phyloP scores from a whole-genome alignment of 2,113 vertebrate genomes.

The Enhydra lutris region DNA sequence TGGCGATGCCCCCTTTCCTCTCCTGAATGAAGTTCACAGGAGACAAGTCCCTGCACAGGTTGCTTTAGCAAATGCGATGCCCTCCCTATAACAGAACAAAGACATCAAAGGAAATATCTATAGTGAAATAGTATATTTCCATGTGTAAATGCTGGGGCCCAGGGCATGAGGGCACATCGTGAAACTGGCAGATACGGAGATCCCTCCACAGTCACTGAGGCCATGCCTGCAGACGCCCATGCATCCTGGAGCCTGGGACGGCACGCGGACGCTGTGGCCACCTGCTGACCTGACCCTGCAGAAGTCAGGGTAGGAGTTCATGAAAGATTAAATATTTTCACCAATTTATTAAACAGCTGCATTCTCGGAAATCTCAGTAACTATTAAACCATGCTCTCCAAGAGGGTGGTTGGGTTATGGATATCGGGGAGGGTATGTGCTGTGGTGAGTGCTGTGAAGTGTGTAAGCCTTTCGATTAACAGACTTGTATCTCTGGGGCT shows the following conservation, averaged over 20 bases:
- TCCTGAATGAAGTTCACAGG: background rate
- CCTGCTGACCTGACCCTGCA: background rate
- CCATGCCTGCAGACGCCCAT: background rate
- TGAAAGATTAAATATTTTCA: no score
- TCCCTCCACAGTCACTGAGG: background rate
- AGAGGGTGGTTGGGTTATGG: no score
- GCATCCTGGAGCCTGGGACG: background rate
- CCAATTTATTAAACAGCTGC: no score
- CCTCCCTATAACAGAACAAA: background rate
- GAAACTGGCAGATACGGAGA: background rate
- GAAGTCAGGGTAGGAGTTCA: background rate
- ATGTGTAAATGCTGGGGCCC: background rate
- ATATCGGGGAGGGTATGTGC: no score
- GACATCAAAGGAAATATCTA: background rate
- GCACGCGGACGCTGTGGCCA: accelerated
- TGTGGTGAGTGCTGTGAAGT: no score
- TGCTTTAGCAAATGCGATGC: background rate
- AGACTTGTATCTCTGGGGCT: no score
- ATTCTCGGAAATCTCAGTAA: no score
- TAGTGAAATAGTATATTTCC: background rate
- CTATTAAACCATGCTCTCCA: no score
- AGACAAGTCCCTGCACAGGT: background rate
- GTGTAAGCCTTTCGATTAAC: no score
- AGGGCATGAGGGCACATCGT: background rate
- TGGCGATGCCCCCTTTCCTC: no score